Base-by-base conservation (phyloP, 2,888 invertebrate genomes). In the Leucophenga maculata region DNA sequence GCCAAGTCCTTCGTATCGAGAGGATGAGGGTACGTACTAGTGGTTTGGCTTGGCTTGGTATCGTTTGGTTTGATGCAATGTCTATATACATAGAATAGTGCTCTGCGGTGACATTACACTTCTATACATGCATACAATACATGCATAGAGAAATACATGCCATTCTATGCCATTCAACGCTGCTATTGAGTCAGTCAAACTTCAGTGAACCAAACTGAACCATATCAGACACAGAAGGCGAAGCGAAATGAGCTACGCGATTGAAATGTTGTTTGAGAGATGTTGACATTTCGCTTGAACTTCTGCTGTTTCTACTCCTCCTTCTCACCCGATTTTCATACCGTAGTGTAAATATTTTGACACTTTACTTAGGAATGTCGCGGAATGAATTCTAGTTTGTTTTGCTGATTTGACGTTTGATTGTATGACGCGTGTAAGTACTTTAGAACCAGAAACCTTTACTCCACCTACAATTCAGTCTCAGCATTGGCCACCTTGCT, bases 281-380 rank as follows among this genome's bases (percentile, higher is more conserved):
- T 62, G 66, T 66, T 66, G 66, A 66, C 55, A 44, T 66, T 65
- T 31, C 32, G 26, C 32, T 14, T 64, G 48, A 31, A 20, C 55
- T 26, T 20, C 46, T 18, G 16, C 59, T 64, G 68, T 74, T 62
- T 70, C 50, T 22, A 68, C 75, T 69, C 67, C n/a, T 62, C 68
- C 50, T 22, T 67, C 74, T 31, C 59, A 4, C 9, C 11, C 18
- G 44, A 20, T 48, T 46, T 31, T 46, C 46, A 20, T 73, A 70
- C 69, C 44, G n/a, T 32, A 69, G 70, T 62, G 78, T 79, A 86
- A 85, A 86, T 80, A 85, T 83, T 80, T 85, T 83, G 83, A 84
- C 79, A 83, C 76, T 78, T 82, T 79, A 75, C 77, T 79, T 82
- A 72, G 75, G 69, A 74, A 74, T 78, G 74, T 74, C 75, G 60